Evolutionary conservation across 2,888 invertebrate genomes (phyloP), one percentile per base, ranked within the genome.

Genomic region (Onchidella celtica): DNA sequence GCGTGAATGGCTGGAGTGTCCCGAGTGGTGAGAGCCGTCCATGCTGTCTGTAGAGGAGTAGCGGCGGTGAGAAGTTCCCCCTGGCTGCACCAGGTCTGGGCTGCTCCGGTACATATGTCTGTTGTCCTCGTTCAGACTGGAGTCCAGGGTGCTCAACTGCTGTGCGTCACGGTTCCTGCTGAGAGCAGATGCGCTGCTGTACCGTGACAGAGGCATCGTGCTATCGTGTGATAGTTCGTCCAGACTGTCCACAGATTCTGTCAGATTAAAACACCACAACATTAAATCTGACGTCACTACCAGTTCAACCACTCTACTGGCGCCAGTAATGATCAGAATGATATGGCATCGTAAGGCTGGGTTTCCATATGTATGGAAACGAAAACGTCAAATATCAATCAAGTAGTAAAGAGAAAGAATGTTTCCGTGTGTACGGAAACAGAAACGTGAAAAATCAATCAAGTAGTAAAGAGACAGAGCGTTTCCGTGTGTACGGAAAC

Each of bases 21-120:
- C 81, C 11, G 81, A 81, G 66, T 85, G 81, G 83, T 84, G 85
- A 21, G 84, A 84, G 66, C 86, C 88, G 72, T 91, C 91, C 69
- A 88, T 83, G 84, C 91, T 91, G 85, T 92, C 92, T 0, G 88
- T 87, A 17, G 91, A 90, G 3, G 90, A 89, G 36, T 89, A 88
- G 57, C 90, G 78, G 38, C 86, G 84, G 79, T 89, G 89, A 77
- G 84, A 87, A n/a, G 27, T 34, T 11, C 57, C 24, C 27, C 75
- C 83, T n/a, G n/a, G n/a, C 27, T 83, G 84, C 6, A 86, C 84
- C 9, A 90, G 83, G 79, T 90, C 89, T 1, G 90, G 89, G 14
- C 86, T 88, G 84, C 89, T 90, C 61, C 87, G 85, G 82, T 90
- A 89, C 79, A 86, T 82, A 34, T 85, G 80, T 76, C 86, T 68